These are phyloP conservation scores for Anguilla anguilla DNA, from an alignment of 2,797 vertebrate genomes.

Conservation along the genomic window DNA sequence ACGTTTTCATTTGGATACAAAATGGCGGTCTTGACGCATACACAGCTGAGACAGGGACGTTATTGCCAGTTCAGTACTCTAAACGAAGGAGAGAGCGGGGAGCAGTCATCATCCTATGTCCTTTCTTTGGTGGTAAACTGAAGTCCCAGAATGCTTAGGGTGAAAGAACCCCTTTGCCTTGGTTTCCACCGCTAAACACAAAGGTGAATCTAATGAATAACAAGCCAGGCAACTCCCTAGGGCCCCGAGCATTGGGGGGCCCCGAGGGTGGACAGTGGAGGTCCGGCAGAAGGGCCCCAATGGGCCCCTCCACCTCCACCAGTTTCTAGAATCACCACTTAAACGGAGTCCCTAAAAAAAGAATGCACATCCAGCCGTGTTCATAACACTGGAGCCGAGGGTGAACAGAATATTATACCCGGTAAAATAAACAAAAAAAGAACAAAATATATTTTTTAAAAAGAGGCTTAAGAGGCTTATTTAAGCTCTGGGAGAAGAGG, in stretches of 20 bases:
- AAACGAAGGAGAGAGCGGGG: slow-evolving; percentile 40
- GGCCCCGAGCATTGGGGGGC: too few relatives aligned
- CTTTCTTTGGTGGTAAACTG: slow-evolving; percentile 75
- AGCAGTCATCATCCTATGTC: slow-evolving; percentile 47
- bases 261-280: too few relatives aligned
- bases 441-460: slow-evolving; percentile 50
- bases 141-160: slow-evolving; percentile 47
- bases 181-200: too few relatives aligned
- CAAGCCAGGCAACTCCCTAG: too few relatives aligned
- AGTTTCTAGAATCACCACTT: too few relatives aligned
- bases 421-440: slow-evolving; percentile 25
- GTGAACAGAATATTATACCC: slow-evolving; percentile 5
- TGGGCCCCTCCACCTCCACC: too few relatives aligned
- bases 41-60: slow-evolving; percentile 39
- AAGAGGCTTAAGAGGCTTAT: slow-evolving; percentile 24
- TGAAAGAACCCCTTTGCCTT: neutral
- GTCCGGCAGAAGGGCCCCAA: too few relatives aligned
- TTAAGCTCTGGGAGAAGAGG: slow-evolving; percentile 33
- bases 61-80: slow-evolving; percentile 59
- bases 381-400: slow-evolving; percentile 42
- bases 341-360: too few relatives aligned
- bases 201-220: too few relatives aligned
- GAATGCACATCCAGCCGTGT: neutral
- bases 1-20: neutral
- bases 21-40: neutral